Percentiles rank a stretch among this genome's conserved stretches.
Conservation (phyloP, 2,888 invertebrate genomes). For the Lithophane semibrunnea region DNA sequence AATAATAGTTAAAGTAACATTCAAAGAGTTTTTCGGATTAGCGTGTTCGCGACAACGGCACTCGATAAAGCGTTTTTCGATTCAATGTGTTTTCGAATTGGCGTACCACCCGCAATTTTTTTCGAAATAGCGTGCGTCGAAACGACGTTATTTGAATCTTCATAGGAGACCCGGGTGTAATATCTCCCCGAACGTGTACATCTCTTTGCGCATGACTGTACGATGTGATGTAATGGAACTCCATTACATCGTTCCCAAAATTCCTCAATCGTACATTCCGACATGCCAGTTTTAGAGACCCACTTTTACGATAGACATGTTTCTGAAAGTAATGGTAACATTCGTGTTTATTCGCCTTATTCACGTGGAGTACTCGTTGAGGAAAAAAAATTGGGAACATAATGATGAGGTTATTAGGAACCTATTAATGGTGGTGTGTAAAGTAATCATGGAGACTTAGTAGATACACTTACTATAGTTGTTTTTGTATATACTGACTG, state of each 20-base stretch:
- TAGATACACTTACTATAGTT: not conserved
- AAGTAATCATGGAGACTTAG: too few species aligned
- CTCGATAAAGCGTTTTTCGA: too few species aligned
- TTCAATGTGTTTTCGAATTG: too few species aligned
- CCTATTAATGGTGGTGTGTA: not conserved
- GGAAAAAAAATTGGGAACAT: not conserved
- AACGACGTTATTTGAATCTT: not conserved
- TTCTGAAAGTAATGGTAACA: conserved; percentile 26
- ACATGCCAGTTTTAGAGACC: conserved; percentile 34
- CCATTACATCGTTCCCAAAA: conserved; percentile 35
- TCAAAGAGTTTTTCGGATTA: too few species aligned
- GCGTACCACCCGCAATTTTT: too few species aligned
- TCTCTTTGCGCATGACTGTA: conserved; percentile 15
- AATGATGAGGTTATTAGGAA: not conserved
- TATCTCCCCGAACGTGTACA: not conserved
- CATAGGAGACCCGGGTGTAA: too few species aligned
- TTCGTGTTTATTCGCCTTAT: conserved; percentile 31
- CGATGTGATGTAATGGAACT: conserved; percentile 16
- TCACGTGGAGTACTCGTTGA: conserved; percentile 7
- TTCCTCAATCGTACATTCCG: conserved; percentile 42
- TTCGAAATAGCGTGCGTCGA: not conserved
- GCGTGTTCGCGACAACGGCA: too few species aligned
- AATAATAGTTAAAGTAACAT: too few species aligned
- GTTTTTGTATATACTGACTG: not conserved
- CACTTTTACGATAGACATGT: conserved; percentile 43